A percentile compares a stretch with the other conserved stretches of the same genome.
Conservation (phyloP, 2,888 invertebrate species). For the Colostygia pectinataria region DNA sequence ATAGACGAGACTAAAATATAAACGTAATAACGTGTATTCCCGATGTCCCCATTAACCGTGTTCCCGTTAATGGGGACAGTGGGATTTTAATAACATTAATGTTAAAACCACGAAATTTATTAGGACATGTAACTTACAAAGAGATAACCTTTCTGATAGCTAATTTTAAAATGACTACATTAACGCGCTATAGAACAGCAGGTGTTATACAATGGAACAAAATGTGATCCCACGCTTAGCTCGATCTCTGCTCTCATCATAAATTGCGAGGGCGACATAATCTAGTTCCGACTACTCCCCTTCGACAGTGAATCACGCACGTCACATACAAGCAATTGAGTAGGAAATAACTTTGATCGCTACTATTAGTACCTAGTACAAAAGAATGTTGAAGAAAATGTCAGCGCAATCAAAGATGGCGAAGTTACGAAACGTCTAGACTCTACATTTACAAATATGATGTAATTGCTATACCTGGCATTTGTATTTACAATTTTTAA, state of each 20-base stretch:
- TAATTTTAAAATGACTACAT: constrained; percentile 33
- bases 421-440: constrained; percentile 27
- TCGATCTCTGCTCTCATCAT: constrained; percentile 46
- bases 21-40: too few relatives aligned
- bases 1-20: constrained; percentile 22
- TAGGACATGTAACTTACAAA: constrained; percentile 30
- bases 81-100: too few relatives aligned
- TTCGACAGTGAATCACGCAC: constrained; percentile 34
- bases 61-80: too few relatives aligned
- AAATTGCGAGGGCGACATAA: constrained; percentile 49
- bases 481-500: constrained; percentile 64
- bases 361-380: background rate
- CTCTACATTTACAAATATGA: constrained; percentile 56
- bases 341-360: constrained; percentile 13
- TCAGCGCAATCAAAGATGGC: constrained; percentile 20
- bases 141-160: constrained; percentile 55
- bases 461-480: constrained; percentile 62
- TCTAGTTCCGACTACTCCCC: constrained; percentile 45
- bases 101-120: constrained; percentile 28
- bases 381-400: constrained; percentile 26
- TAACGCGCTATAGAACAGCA: constrained; percentile 38
- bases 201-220: constrained; percentile 51
- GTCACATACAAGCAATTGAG: constrained; percentile 16
- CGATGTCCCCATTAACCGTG: too few relatives aligned
- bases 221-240: constrained; percentile 54